Conservation (phyloP, 2,797 vertebrate species). For the Orientallactaga sibirica region DNA sequence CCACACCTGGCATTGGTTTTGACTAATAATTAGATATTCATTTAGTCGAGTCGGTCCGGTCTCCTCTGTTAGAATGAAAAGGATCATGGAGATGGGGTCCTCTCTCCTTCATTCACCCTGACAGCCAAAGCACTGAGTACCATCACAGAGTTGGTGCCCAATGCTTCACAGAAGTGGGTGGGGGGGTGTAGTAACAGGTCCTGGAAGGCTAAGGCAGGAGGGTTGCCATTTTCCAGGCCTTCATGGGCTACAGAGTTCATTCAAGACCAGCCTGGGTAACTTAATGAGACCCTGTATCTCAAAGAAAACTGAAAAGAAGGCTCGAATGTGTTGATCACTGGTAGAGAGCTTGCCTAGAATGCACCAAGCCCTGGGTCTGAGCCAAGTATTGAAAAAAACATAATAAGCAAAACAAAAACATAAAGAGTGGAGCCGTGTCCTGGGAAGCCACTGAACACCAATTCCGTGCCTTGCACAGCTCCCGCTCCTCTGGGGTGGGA, state of each 20-base stretch:
- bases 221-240: background rate
- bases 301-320: background rate
- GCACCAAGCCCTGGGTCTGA: background rate
- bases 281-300: background rate
- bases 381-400: background rate
- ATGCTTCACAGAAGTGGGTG: background rate
- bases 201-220: background rate
- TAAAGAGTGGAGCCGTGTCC: background rate
- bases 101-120: background rate
- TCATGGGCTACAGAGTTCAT: background rate
- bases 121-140: background rate
- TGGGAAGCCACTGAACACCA: background rate
- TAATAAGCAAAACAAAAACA: background rate
- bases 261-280: background rate
- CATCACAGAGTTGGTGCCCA: background rate
- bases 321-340: background rate
- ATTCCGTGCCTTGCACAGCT: background rate
- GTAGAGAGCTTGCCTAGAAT: background rate
- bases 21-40: background rate
- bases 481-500: background rate
- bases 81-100: rapidly evolving
- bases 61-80: background rate
- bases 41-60: background rate
- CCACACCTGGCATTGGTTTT: background rate
- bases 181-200: background rate